Conservation (phyloP, 2,113 vertebrate species). For the Microcebus tavaratra region DNA sequence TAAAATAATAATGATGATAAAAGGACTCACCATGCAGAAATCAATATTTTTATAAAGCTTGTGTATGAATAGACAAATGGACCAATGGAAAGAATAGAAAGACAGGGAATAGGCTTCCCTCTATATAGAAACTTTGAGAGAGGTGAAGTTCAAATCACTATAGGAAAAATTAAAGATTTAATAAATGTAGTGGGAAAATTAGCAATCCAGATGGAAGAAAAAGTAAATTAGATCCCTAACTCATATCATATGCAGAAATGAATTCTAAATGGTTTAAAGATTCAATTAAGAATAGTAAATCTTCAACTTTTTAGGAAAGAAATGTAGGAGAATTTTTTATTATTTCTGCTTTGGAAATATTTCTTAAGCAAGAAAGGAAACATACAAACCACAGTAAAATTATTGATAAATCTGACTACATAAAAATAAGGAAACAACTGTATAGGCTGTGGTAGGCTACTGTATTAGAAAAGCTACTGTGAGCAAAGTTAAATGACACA, state of each 20-base stretch:
- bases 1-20: neutral
- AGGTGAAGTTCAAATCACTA: neutral
- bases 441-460: no score
- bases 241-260: neutral
- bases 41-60: neutral
- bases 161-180: neutral
- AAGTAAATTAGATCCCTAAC: neutral
- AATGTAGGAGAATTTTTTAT: neutral
- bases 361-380: neutral
- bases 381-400: neutral
- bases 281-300: neutral
- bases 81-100: neutral
- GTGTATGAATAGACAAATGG: neutral
- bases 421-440: neutral
- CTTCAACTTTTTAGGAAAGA: neutral
- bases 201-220: neutral
- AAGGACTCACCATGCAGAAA: neutral
- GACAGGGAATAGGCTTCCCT: neutral
- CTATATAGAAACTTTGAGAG: neutral
- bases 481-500: neutral
- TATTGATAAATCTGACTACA: neutral
- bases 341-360: neutral
- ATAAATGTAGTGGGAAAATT: neutral
- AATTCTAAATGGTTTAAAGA: conserved; percentile 6
- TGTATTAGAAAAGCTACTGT: neutral